phyloP scores from a whole-genome alignment of 2,888 invertebrate genomes.

The Lasioglossum calceatum region DNA sequence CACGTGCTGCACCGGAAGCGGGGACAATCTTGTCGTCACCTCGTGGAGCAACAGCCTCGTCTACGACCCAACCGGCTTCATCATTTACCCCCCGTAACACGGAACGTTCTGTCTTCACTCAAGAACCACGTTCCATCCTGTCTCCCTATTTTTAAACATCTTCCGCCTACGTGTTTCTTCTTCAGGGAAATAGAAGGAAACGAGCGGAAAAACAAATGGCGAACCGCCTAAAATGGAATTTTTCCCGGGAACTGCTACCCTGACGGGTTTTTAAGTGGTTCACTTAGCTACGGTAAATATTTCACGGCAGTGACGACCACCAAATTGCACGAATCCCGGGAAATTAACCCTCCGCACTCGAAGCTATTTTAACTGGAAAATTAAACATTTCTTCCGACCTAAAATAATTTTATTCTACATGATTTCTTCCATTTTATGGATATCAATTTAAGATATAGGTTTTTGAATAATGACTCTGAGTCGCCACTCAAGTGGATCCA shows the following conservation, averaged over 20 bases:
- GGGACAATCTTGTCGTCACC: constrained; percentile 73
- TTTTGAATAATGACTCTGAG: no score
- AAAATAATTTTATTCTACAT: no score
- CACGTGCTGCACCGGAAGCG: constrained; percentile 78
- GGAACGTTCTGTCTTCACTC: constrained; percentile 62
- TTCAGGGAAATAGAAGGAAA: constrained; percentile 34
- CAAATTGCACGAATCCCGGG: not conserved
- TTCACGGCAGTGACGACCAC: not conserved
- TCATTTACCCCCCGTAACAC: constrained; percentile 37
- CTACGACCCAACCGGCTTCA: constrained; percentile 37
- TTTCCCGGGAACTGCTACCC: not conserved
- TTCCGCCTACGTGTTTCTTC: constrained; percentile 20
- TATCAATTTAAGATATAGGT: no score
- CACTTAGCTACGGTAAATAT: not conserved
- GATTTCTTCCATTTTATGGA: no score
- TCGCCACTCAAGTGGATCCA: no score
- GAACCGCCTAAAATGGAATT: constrained; percentile 41
- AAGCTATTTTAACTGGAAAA: no score
- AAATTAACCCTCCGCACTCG: not conserved
- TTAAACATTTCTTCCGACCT: no score
- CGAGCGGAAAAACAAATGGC: constrained; percentile 60
- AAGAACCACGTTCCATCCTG: constrained; percentile 45
- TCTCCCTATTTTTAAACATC: constrained; percentile 68
- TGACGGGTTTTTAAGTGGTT: not conserved
- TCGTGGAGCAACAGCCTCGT: constrained; percentile 45